Evolutionary conservation across 2,888 invertebrate species (phyloP).

Genomic region (Ornithoptera priamus): DNA sequence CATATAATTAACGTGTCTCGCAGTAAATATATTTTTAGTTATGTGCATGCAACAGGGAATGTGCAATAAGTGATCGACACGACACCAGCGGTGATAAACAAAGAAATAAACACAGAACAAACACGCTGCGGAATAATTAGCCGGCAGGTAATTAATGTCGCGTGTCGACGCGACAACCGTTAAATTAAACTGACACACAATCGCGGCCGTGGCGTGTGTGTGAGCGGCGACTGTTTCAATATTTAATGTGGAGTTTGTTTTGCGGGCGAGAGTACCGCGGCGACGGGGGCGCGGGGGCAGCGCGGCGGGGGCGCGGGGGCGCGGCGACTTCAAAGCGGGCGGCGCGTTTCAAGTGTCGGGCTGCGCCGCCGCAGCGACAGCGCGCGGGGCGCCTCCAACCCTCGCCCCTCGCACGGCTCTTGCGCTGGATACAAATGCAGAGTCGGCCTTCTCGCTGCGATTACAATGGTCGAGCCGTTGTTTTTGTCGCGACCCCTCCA

Average conservation of each 20-base stretch:
- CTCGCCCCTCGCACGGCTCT: neutral
- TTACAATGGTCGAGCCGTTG: too few species aligned
- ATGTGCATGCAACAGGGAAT: too few species aligned
- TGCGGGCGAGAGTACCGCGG: neutral
- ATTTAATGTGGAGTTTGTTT: constrained; percentile 18
- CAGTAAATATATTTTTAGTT: too few species aligned
- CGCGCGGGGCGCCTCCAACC: too few species aligned
- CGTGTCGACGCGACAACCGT: constrained; percentile 12
- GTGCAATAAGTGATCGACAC: too few species aligned
- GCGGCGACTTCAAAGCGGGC: constrained; percentile 62
- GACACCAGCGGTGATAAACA: neutral
- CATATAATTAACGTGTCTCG: too few species aligned
- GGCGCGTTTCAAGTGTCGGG: constrained; percentile 56
- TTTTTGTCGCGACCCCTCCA: too few species aligned
- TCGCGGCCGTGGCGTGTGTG: constrained; percentile 7
- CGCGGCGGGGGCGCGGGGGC: constrained; percentile 39
- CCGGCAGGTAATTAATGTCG: constrained; percentile 15
- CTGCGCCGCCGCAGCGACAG: constrained; percentile 38
- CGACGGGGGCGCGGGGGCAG: constrained; percentile 47
- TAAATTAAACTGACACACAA: constrained; percentile 22
- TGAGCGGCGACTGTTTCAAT: constrained; percentile 12
- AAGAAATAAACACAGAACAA: neutral
- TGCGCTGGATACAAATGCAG: constrained; percentile 21
- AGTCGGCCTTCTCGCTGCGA: neutral
- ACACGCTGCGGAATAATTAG: constrained; percentile 10